Conservation (phyloP, 2,797 vertebrate genomes). For the Philypnodon macrostomus region DNA sequence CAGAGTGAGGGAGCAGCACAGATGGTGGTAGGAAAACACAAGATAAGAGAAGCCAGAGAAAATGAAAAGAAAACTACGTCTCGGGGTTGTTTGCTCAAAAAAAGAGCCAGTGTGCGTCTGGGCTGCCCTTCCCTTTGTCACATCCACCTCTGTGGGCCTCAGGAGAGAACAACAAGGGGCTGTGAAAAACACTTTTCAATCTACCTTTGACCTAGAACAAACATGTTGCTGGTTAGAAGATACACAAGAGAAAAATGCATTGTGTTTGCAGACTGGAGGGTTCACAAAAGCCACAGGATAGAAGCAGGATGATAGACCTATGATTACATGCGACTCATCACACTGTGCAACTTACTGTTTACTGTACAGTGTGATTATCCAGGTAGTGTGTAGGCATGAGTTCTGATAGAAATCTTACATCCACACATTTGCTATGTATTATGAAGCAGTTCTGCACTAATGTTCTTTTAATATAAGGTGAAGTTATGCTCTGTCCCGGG, state of each 20-base stretch:
- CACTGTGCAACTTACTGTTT: neutral
- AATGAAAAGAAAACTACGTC: constrained; percentile 28
- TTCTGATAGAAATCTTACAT: constrained; percentile 13
- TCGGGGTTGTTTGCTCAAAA: constrained; percentile 47
- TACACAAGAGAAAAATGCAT: constrained; percentile 28
- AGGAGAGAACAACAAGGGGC: constrained; percentile 39
- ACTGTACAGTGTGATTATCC: neutral
- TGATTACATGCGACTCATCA: constrained; percentile 9
- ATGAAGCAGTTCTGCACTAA: constrained; percentile 25
- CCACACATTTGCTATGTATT: constrained; percentile 35
- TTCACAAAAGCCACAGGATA: constrained; percentile 14
- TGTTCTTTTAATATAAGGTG: constrained; percentile 3
- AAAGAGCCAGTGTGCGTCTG: constrained; percentile 21
- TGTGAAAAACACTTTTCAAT: constrained; percentile 51
- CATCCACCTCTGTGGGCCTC: constrained; percentile 27
- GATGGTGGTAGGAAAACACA: constrained; percentile 7
- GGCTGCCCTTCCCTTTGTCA: constrained; percentile 39
- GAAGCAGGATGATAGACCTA: constrained; percentile 2
- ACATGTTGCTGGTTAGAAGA: constrained; percentile 37
- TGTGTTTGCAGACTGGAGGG: constrained; percentile 19
- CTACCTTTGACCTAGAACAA: constrained; percentile 58
- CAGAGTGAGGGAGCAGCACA: constrained; percentile 8
- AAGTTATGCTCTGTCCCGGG: constrained; percentile 27
- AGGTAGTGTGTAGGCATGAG: constrained; percentile 6
- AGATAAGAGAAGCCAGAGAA: constrained; percentile 17